phyloP scores from a whole-genome alignment of 2,113 vertebrate species.

The Tapirus terrestris region DNA sequence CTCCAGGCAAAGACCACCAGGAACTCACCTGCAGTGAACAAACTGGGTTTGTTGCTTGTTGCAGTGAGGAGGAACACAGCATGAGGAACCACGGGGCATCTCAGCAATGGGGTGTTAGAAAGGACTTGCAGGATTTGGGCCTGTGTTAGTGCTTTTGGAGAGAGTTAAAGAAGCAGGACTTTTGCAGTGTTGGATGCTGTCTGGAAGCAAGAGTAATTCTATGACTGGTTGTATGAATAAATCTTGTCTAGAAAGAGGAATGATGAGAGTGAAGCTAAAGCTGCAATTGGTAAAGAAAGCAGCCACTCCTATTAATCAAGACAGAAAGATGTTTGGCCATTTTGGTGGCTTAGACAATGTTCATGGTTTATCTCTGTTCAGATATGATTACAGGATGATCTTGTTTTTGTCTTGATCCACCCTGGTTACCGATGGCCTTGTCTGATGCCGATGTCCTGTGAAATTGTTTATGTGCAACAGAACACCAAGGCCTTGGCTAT shows the following conservation, averaged over 20 bases:
- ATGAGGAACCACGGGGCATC: no score
- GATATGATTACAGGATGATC: neutral
- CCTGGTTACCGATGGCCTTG: neutral
- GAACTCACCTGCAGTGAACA: neutral
- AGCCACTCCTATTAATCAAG: neutral
- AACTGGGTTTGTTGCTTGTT: neutral
- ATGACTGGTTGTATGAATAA: neutral
- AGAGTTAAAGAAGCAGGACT: neutral
- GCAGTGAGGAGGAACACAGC: neutral
- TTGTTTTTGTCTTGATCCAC: neutral
- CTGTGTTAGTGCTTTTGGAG: neutral
- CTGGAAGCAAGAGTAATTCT: neutral
- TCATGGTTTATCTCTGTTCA: neutral
- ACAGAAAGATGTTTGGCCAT: neutral
- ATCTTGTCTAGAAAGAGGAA: neutral
- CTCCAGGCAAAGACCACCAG: neutral
- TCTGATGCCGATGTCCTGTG: neutral
- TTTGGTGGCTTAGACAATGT: neutral
- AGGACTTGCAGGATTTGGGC: neutral
- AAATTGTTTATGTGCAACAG: neutral
- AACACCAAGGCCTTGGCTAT: neutral
- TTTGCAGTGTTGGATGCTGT: neutral
- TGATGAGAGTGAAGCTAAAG: neutral
- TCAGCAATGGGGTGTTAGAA: neutral
- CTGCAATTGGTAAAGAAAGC: neutral